Base-by-base conservation (phyloP, 2,888 invertebrate species). In the Perizoma flavofasciatum region DNA sequence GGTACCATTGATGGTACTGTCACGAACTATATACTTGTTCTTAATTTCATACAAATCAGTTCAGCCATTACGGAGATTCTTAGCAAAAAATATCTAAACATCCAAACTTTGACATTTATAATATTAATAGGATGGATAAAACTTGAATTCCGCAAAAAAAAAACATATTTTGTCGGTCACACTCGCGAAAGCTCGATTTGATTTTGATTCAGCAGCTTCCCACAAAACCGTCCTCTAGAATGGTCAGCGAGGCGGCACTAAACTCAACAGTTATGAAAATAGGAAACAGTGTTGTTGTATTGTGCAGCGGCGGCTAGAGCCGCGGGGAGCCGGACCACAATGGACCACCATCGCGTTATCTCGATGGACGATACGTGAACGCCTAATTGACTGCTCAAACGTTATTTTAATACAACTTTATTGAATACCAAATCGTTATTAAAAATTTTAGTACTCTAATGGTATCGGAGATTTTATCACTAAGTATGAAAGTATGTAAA, bases 311-410 rank as follows among this genome's bases (percentile, higher is more conserved):
- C 75, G 75, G 75, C 74, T 71, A 69, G 74, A 83, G 78, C 87
- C 79, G 66, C 89, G 80, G 82, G 83, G 86, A 70, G 83, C 75
- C 85, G 65, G 59, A 60, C 81, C 78, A 92, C 91, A 92, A 92
- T 92, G 89, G 86, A 83, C 91, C 91, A 87, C 91, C 89, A 92
- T 92, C 70, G 83, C 77, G 85, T 81, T 90, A 89, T 90, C 89
- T 86, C 86, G 89, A 89, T 89, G 87, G 86, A 82, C 89, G 86
- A 87, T 89, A 88, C 83, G 81, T 85, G 79, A 61, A 85, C 89
- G 89, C 90, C 86, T 89, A 90, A 91, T 92, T 91, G 91, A 91
- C 85, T 89, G 79, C 89, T 90, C 88, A 90, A 90, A 89, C 78
- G 83, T 81, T 85, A 86, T 85, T 88, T 85, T 87, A 89, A 91